Percentiles rank a stretch among this genome's conserved stretches.
Evolutionary conservation across 1,140 invertebrate genomes (phyloP).

Genomic region (Tetragnatha versicolor): DNA sequence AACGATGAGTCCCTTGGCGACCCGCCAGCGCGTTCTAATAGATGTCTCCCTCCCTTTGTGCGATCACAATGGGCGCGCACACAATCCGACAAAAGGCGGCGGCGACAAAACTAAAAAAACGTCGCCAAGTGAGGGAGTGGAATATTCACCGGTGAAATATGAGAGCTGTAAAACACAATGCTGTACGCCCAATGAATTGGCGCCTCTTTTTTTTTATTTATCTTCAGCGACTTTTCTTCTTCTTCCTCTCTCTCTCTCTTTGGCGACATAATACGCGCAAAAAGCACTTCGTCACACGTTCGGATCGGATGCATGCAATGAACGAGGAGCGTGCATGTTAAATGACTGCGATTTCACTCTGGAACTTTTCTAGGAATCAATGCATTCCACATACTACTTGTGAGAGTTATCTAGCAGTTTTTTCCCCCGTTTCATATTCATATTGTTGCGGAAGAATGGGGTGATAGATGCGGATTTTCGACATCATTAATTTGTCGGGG

Average conservation of each 20-base stretch:
- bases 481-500: slow-evolving; percentile 7
- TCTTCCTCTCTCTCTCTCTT: slow-evolving; percentile 14
- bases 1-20: slow-evolving; percentile 42
- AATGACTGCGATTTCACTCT: slow-evolving; percentile 38
- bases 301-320: slow-evolving; percentile 30
- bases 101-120: slow-evolving; percentile 42
- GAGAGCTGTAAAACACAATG: slow-evolving; percentile 46
- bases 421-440: slow-evolving; percentile 3
- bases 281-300: slow-evolving; percentile 29
- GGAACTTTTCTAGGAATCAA: slow-evolving; percentile 24
- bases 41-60: slow-evolving; percentile 28
- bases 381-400: too few relatives aligned
- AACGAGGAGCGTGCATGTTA: slow-evolving; percentile 30
- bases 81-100: slow-evolving; percentile 38
- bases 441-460: not conserved
- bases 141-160: slow-evolving; percentile 51
- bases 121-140: slow-evolving; percentile 20
- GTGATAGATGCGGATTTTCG: slow-evolving; percentile 25
- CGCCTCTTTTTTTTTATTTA: slow-evolving; percentile 35
- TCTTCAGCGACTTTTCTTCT: slow-evolving; percentile 9
- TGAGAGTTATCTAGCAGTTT: too few relatives aligned
- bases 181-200: slow-evolving; percentile 48
- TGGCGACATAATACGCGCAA: slow-evolving; percentile 35
- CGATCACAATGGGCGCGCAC: slow-evolving; percentile 36
- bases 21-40: slow-evolving; percentile 31